Evolutionary conservation across 2,113 vertebrate species (phyloP).

Genomic region (Ranitomeya variabilis): DNA sequence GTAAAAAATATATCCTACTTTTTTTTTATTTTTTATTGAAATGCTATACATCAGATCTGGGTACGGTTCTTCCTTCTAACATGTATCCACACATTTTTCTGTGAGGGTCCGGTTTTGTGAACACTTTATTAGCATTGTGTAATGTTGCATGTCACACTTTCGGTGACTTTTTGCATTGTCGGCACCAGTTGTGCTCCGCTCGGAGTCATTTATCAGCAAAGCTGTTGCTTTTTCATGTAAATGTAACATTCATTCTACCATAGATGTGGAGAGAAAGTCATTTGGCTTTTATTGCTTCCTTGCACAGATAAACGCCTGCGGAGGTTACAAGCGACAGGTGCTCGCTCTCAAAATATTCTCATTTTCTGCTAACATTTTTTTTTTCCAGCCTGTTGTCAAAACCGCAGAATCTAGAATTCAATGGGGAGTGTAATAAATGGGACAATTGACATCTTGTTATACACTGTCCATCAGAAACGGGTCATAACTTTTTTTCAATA

Average conservation of each 20-base stretch:
- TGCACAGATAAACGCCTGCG: not conserved
- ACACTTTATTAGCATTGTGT: not conserved
- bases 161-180: not conserved
- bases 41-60: not conserved
- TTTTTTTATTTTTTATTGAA: not conserved
- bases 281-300: constrained; percentile 3
- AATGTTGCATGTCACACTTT: not conserved
- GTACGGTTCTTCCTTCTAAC: not conserved
- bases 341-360: not conserved
- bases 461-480: not conserved
- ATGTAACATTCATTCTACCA: not conserved
- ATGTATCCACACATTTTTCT: not conserved
- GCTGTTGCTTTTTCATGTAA: not conserved
- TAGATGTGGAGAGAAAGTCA: not conserved
- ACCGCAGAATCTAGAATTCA: not conserved
- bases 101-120: not conserved
- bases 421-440: not conserved
- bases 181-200: not conserved
- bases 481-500: not conserved
- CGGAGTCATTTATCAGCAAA: not conserved
- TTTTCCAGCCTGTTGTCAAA: not conserved
- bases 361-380: not conserved
- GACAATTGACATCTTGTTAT: not conserved
- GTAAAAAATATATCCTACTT: no score
- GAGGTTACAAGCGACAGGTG: not conserved